Conservation (phyloP, 2,797 vertebrate species). For the Pangasius macronema region DNA sequence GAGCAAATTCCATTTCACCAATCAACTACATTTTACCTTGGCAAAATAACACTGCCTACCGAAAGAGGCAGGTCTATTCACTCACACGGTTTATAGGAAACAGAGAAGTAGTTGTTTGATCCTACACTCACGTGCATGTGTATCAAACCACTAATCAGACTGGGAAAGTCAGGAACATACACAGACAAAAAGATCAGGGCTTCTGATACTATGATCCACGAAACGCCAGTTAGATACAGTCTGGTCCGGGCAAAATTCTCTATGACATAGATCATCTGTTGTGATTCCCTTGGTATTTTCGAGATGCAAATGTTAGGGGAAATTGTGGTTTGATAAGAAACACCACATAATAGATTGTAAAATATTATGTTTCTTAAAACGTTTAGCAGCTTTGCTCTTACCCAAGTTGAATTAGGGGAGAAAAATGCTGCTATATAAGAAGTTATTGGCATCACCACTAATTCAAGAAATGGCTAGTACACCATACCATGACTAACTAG, state of each 20-base stretch:
- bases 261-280: neutral
- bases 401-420: neutral
- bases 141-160: neutral
- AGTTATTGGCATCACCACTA: neutral
- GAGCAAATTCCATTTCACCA: neutral
- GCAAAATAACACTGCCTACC: neutral
- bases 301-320: neutral
- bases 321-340: slow-evolving; percentile 2
- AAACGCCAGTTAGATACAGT: slow-evolving; percentile 3
- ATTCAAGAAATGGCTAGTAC: neutral
- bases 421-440: neutral
- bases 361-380: neutral
- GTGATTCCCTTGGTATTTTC: neutral
- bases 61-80: neutral
- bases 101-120: neutral
- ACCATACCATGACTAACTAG: neutral
- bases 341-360: neutral
- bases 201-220: neutral
- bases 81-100: slow-evolving; percentile 16
- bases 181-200: neutral
- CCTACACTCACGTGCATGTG: neutral
- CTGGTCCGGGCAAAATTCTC: neutral
- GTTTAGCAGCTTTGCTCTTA: neutral
- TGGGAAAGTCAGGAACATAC: neutral
- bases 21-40: neutral